Percentiles rank a stretch among this genome's conserved stretches.
Conservation (phyloP, 2,888 invertebrate genomes). For the Apotomis turbidana region DNA sequence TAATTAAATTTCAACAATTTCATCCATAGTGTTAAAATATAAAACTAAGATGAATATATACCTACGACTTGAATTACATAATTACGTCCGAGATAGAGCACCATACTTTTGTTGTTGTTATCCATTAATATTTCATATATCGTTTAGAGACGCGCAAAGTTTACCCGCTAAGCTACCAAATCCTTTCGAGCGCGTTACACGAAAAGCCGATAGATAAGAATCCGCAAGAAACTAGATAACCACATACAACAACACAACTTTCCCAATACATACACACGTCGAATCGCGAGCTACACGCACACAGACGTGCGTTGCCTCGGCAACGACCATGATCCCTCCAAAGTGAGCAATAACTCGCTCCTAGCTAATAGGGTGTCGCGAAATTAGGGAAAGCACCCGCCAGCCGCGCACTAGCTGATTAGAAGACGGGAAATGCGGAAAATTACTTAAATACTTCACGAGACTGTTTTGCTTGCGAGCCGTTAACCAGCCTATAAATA, state of each 20-base stretch:
- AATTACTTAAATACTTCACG: constrained; percentile 75
- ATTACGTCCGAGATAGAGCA: no score
- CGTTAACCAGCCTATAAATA: constrained; percentile 58
- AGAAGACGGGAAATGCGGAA: constrained; percentile 68
- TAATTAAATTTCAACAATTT: constrained; percentile 19
- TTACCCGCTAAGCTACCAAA: constrained; percentile 53
- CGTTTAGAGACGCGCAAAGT: constrained; percentile 22
- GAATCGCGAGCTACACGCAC: constrained; percentile 62
- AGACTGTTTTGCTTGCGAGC: constrained; percentile 50
- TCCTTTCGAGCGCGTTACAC: constrained; percentile 44
- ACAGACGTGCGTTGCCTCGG: constrained; percentile 62
- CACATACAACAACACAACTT: constrained; percentile 63
- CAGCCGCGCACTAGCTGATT: constrained; percentile 72
- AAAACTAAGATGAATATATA: neutral
- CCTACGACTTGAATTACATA: no score
- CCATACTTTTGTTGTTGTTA: no score
- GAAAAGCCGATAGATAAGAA: constrained; percentile 59
- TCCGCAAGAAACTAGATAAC: constrained; percentile 67
- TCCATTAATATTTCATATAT: neutral
- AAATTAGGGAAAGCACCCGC: constrained; percentile 74
- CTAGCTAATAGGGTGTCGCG: constrained; percentile 76
- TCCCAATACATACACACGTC: constrained; percentile 60
- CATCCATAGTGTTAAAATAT: neutral
- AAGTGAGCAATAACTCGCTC: constrained; percentile 72
- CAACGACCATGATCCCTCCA: constrained; percentile 67